Conservation (phyloP, 2,888 invertebrate genomes). For the Eupelmus urozonus region DNA sequence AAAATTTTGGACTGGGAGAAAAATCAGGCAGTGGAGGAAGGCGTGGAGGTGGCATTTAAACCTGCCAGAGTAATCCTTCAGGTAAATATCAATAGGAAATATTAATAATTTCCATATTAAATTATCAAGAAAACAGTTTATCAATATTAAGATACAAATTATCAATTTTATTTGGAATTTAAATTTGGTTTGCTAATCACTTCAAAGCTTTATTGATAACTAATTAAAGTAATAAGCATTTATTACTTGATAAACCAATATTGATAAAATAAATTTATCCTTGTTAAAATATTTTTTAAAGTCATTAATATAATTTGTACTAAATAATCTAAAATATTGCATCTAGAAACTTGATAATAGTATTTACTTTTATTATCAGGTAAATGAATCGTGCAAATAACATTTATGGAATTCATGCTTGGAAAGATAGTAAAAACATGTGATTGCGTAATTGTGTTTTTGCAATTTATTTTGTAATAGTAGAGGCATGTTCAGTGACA, state of each 20-base stretch:
- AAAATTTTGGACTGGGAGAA: conserved; percentile 93
- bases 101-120: background rate
- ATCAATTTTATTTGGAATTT: conserved; percentile 1
- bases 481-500: background rate
- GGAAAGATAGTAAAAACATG: conserved; percentile 7
- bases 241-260: conserved; percentile 17
- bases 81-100: conserved; percentile 79
- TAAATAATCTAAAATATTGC: background rate
- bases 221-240: background rate
- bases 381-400: conserved; percentile 36
- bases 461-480: conserved; percentile 25
- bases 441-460: conserved; percentile 20
- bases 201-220: background rate
- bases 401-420: conserved; percentile 18
- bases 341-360: conserved; percentile 12
- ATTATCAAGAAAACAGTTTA: background rate
- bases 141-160: background rate
- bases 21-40: conserved; percentile 83
- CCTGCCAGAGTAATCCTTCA: conserved; percentile 97
- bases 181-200: background rate
- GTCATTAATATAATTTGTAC: background rate
- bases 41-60: conserved; percentile 96
- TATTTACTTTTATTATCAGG: conserved; percentile 18
- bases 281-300: background rate
- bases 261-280: conserved; percentile 8